These are phyloP conservation scores for Pteronotus mesoamericanus DNA, from an alignment of 2,797 vertebrate species.

Conservation along the genomic window DNA sequence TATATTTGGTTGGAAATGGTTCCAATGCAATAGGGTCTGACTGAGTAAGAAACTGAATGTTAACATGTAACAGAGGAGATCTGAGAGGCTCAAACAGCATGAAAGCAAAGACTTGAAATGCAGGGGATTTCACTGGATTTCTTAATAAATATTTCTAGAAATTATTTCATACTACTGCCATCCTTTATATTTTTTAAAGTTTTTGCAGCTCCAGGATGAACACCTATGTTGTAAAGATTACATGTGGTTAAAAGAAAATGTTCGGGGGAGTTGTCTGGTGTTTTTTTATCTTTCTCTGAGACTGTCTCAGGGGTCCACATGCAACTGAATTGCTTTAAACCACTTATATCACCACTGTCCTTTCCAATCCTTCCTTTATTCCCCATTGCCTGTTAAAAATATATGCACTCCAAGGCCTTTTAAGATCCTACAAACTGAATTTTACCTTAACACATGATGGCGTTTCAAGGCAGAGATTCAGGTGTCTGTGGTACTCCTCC, in stretches of 20 bases:
- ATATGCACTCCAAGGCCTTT: neutral
- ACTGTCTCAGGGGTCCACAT: neutral
- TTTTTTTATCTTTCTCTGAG: neutral
- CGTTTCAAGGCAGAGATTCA: neutral
- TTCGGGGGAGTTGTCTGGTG: neutral
- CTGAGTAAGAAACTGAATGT: neutral
- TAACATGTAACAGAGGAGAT: neutral
- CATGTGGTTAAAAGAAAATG: neutral
- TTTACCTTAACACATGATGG: rapidly evolving
- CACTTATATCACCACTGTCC: neutral
- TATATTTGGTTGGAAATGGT: neutral
- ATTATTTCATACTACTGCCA: neutral
- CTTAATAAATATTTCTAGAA: neutral
- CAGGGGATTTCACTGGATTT: neutral
- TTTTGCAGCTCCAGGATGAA: neutral
- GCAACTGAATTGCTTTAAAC: neutral
- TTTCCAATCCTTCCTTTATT: neutral
- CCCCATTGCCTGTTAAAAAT: neutral
- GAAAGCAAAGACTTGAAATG: neutral
- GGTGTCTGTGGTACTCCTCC: rapidly evolving
- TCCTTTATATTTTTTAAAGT: neutral
- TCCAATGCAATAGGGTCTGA: neutral
- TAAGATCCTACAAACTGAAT: neutral
- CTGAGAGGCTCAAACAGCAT: neutral
- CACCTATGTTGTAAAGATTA: neutral